phyloP scores from a whole-genome alignment of 2,113 vertebrate genomes.

The Bubo scandiacus region DNA sequence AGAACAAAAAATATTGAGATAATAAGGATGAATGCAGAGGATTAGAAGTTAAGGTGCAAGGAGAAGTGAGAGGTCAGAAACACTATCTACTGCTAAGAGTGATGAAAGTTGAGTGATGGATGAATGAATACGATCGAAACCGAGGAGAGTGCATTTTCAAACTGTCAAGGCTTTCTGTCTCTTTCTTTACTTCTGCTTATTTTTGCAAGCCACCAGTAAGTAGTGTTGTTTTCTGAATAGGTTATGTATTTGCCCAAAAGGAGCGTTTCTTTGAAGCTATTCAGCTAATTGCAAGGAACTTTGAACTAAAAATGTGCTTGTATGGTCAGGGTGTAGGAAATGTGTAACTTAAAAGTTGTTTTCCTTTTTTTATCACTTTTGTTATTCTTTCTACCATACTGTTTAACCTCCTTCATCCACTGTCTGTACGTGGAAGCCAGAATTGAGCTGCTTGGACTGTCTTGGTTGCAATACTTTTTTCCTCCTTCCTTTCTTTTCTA shows the following conservation, averaged over 20 bases:
- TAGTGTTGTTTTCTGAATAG: not conserved
- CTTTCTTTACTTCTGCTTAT: not conserved
- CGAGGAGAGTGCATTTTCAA: not conserved
- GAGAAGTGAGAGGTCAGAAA: not conserved
- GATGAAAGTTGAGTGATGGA: not conserved
- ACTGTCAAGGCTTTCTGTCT: not conserved
- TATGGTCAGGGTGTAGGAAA: not conserved
- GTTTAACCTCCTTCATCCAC: not conserved
- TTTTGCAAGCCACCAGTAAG: not conserved
- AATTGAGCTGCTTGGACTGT: not conserved
- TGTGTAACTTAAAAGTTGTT: not conserved
- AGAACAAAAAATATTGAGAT: not conserved
- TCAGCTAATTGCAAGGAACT: not conserved
- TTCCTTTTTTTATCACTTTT: not conserved
- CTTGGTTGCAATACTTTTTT: not conserved
- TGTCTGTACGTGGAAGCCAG: not conserved
- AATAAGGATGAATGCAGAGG: not conserved
- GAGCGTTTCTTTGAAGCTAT: not conserved
- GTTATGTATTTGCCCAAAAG: conserved; percentile 47
- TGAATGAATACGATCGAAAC: not conserved
- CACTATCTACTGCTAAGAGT: not conserved
- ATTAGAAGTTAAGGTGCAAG: not conserved
- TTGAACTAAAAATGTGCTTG: not conserved
- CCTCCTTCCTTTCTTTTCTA: not conserved
- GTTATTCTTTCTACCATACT: not conserved